A percentile compares a stretch with the other conserved stretches of the same genome.
phyloP scores from a whole-genome alignment of 2,888 invertebrate genomes.

The Chaetogeoica ovagalla region DNA sequence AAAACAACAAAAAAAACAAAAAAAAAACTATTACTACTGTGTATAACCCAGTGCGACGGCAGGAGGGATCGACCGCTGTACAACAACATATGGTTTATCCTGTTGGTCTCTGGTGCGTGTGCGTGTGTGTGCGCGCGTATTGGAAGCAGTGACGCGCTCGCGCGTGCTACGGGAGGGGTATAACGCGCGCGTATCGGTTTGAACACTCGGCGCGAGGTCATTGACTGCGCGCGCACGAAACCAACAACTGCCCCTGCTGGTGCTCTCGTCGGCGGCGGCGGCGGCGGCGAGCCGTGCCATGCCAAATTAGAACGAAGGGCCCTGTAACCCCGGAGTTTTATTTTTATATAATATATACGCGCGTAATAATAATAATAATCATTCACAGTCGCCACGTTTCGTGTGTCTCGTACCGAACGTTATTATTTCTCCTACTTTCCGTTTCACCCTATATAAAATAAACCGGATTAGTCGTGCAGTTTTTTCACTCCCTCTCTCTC shows the following conservation, averaged over 20 bases:
- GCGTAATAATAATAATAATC: not conserved
- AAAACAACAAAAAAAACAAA: not conserved
- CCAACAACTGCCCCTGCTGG: conserved; percentile 49
- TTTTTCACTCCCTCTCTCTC: too few species aligned
- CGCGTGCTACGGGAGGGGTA: not conserved
- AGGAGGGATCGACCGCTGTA: conserved; percentile 9
- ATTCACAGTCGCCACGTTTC: conserved; percentile 39
- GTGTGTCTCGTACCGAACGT: not conserved
- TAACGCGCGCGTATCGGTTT: not conserved
- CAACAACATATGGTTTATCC: conserved; percentile 42
- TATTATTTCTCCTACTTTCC: not conserved
- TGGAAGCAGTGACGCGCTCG: not conserved
- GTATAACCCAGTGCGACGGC: not conserved
- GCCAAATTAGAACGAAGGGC: conserved; percentile 51
- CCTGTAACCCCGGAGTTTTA: conserved; percentile 49
- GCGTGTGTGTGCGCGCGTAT: not conserved
- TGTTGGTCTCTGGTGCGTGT: conserved; percentile 4
- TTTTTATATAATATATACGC: conserved; percentile 28
- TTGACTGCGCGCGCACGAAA: conserved; percentile 38
- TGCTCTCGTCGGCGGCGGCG: conserved; percentile 38
- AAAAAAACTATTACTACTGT: too few species aligned
- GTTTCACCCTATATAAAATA: conserved; percentile 36
- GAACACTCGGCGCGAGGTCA: conserved; percentile 30
- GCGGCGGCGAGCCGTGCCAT: too few species aligned
- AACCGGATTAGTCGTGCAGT: conserved; percentile 28